A percentile compares a stretch with the other conserved stretches of the same genome.
Evolutionary conservation across 2,797 vertebrate genomes (phyloP).

Genomic region (Hapalemur alaotrensis): DNA sequence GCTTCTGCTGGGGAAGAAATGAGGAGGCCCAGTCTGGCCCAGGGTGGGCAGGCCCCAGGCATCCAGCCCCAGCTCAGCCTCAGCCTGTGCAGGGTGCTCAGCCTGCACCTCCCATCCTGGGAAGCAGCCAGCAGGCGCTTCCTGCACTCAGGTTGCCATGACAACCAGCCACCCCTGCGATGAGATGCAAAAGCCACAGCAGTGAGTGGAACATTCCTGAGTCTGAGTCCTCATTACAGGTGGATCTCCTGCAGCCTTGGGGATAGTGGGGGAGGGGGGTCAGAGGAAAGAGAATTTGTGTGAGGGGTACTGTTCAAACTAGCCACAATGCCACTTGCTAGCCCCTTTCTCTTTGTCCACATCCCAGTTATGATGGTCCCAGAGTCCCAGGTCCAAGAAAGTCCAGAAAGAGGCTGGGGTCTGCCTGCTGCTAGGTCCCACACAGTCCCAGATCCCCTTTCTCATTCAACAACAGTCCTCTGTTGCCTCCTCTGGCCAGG

Average conservation of each 20-base stretch:
- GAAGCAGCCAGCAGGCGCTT: conserved; percentile 58
- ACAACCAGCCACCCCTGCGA: conserved; percentile 44
- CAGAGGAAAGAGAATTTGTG: not conserved
- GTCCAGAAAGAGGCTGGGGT: not conserved
- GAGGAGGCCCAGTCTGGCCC: not conserved
- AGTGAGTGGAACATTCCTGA: conserved; percentile 43
- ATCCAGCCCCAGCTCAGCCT: not conserved
- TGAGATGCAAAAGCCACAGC: conserved; percentile 58
- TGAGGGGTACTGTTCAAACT: not conserved
- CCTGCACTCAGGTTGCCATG: conserved; percentile 58
- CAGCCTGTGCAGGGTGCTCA: not conserved
- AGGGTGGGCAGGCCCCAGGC: not conserved
- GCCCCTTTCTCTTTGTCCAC: not conserved
- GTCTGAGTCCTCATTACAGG: conserved; percentile 38
- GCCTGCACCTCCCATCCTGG: conserved; percentile 15
- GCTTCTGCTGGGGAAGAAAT: not conserved
- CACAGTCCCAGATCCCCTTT: not conserved
- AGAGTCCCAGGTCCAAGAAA: not conserved
- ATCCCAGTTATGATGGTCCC: not conserved
- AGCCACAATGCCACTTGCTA: too few relatives aligned
- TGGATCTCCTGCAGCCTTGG: conserved; percentile 24
- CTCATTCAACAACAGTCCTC: not conserved
- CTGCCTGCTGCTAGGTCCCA: not conserved
- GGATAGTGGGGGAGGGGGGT: not conserved
- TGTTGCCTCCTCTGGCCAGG: not conserved